Base-by-base conservation (phyloP, 2,888 invertebrate species). In the Drosophila mettleri region DNA sequence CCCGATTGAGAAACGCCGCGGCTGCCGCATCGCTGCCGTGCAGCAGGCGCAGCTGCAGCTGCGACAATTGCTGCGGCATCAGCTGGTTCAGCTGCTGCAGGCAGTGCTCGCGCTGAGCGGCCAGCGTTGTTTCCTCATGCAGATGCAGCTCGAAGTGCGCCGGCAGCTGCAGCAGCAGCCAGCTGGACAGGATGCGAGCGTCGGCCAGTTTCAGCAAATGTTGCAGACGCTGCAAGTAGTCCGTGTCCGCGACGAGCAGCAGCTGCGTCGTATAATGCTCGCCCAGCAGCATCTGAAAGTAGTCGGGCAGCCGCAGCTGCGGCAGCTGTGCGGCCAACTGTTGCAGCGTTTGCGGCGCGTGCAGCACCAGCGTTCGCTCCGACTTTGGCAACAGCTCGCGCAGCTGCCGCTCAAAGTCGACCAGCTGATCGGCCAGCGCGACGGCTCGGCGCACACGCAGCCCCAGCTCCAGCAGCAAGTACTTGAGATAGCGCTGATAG, bases 401-500 rank as follows among this genome's bases (percentile, higher is more conserved):
- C 24, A 91, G 43, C 14, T 78, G 73, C 24, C 66, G 66, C 69
- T 91, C 91, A 38, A 91, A 90, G 3, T 58, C 57, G 0, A 91
- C 83, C 36, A 91, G 66, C 27, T 86, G 81, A 3, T 68, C 65
- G 33, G 91, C 91, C 51, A 89, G 66, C 0, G 52, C n/a, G 2
- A 72, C 83, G 0, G 91, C 91, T 1, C 68, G 71, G 1, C 91
- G 80, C 22, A 91, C 90, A 0, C 87, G 78, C 9, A 91, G 62
- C 0, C 89, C 87, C 67, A 91, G 52, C 31, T 87, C 90, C 39
- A 92, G 51, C 48, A 91, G 76, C 22, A 92, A 46, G 14, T 86
- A 66, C 43, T 91, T 91, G 0, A 91, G 68, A 9, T 92, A 90
- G 0, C 89, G 85, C 38, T 86, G 67, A 48, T 92, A 89, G 6